Evolutionary conservation across 2,797 vertebrate species (phyloP).

Genomic region (Pseudocheirus occidentalis): DNA sequence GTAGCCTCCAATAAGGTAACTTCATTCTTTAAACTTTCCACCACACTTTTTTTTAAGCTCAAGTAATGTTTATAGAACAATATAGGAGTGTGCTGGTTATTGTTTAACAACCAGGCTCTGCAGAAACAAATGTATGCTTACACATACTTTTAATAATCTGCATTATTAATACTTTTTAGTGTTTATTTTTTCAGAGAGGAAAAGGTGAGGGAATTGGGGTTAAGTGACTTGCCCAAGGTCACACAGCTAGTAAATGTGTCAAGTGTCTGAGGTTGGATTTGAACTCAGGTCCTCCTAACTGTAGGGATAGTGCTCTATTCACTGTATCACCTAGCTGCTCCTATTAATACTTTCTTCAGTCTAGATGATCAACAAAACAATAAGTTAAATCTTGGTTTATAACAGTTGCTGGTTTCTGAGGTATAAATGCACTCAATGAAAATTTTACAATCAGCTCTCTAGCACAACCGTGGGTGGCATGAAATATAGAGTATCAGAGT

Average conservation of each 20-base stretch:
- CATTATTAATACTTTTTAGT: neutral
- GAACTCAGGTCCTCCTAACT: no score
- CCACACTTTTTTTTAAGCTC: neutral
- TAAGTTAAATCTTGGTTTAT: neutral
- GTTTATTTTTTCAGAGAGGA: no score
- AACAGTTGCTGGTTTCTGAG: neutral
- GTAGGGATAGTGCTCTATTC: no score
- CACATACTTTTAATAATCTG: neutral
- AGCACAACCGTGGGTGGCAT: neutral
- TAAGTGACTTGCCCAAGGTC: no score
- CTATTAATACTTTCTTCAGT: neutral
- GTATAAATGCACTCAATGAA: neutral
- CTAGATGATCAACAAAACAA: neutral
- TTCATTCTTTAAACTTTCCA: neutral
- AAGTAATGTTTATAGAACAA: neutral
- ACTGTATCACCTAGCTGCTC: no score
- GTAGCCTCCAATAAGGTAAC: neutral
- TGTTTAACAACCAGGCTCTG: neutral
- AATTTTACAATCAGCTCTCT: neutral
- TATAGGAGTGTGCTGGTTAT: neutral
- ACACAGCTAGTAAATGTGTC: no score
- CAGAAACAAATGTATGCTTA: neutral
- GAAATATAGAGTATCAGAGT: neutral
- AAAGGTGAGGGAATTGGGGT: no score
- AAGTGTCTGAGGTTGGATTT: no score